phyloP scores from a whole-genome alignment of 2,888 invertebrate species.

The Autographa pulchrina region DNA sequence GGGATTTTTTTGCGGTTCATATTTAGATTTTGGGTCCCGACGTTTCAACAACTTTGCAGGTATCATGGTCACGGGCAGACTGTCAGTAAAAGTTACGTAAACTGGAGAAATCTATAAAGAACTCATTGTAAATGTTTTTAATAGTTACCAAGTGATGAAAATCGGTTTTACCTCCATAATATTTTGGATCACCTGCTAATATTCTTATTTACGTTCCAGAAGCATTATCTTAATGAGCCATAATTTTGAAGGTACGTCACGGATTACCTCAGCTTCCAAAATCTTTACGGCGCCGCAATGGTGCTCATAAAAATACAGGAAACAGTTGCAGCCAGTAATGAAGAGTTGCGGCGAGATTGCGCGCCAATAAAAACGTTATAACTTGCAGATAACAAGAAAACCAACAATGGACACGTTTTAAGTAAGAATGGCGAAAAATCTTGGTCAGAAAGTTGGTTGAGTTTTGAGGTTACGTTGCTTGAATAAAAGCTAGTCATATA shows the following conservation, averaged over 20 bases:
- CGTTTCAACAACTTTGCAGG: no score
- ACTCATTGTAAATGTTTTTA: no score
- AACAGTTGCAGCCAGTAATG: conserved; percentile 51
- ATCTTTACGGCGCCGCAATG: conserved; percentile 31
- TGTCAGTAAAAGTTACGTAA: no score
- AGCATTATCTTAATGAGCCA: neutral
- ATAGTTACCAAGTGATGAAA: no score
- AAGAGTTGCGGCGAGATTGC: conserved; percentile 54
- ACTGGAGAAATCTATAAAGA: no score
- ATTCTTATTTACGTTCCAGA: neutral
- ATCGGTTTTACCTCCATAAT: neutral
- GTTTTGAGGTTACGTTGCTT: neutral
- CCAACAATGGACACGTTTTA: conserved; percentile 53
- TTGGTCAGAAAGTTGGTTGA: conserved; percentile 1
- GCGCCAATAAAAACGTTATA: conserved; percentile 63
- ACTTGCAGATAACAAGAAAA: conserved; percentile 63
- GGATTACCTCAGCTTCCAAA: conserved; percentile 11
- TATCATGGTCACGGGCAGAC: no score
- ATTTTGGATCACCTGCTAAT: neutral
- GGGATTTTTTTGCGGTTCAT: no score
- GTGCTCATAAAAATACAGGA: conserved; percentile 41
- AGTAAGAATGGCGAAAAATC: conserved; percentile 30
- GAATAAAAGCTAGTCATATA: neutral
- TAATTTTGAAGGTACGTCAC: neutral
- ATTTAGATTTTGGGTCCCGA: no score